Conservation (phyloP, 2,888 invertebrate species). For the Scaptomyza cyrtandrae region DNA sequence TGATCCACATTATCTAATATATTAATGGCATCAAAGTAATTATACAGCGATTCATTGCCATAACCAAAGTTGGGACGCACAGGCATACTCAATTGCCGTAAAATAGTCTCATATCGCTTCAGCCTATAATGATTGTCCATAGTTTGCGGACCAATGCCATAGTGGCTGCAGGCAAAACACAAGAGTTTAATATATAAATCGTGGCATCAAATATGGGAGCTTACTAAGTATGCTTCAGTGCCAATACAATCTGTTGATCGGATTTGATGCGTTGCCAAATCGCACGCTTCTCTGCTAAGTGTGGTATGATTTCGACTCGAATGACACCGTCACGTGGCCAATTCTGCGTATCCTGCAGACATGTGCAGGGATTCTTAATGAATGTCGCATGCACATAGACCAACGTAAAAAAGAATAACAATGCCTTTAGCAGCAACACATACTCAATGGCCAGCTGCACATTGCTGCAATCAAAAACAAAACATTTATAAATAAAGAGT, state of each 20-base stretch:
- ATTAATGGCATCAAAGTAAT: slow-evolving; percentile 75
- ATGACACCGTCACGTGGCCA: slow-evolving; percentile 99
- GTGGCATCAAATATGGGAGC: neutral
- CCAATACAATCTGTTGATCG: slow-evolving; percentile 73
- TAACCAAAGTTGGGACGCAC: slow-evolving; percentile 70
- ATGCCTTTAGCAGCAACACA: slow-evolving; percentile 87
- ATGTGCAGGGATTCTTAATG: slow-evolving; percentile 96
- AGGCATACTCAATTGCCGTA: slow-evolving; percentile 66
- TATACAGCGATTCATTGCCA: slow-evolving; percentile 75
- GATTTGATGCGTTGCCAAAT: slow-evolving; percentile 68
- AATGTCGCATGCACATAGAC: slow-evolving; percentile 98
- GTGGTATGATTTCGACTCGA: slow-evolving; percentile 83
- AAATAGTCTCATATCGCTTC: slow-evolving; percentile 69
- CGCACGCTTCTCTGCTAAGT: slow-evolving; percentile 77
- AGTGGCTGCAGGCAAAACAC: slow-evolving; percentile 62
- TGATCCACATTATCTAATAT: slow-evolving; percentile 63
- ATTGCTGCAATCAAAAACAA: slow-evolving; percentile 61
- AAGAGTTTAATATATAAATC: neutral
- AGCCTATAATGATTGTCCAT: slow-evolving; percentile 67
- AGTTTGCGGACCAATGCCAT: slow-evolving; percentile 82
- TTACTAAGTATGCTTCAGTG: slow-evolving; percentile 75
- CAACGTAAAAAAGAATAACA: slow-evolving; percentile 94
- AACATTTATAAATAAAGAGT: neutral
- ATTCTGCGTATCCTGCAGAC: slow-evolving; percentile 93
- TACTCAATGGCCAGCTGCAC: slow-evolving; percentile 81